These are phyloP conservation scores for Ephestia elutella DNA, from an alignment of 1,140 invertebrate genomes.

Conservation along the genomic window DNA sequence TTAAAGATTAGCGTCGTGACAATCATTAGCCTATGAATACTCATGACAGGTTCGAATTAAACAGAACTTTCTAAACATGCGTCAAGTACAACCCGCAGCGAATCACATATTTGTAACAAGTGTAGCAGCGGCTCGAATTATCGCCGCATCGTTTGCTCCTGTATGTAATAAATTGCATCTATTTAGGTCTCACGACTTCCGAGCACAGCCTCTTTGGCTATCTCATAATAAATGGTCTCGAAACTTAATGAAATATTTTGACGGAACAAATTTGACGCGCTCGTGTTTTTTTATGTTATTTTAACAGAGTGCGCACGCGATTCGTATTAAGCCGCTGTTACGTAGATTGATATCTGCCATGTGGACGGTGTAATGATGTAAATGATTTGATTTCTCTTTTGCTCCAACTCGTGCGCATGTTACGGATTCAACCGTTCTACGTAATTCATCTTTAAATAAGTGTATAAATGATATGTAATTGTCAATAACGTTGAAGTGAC, in stretches of 20 bases:
- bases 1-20: not conserved
- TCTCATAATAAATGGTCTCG: constrained; percentile 6
- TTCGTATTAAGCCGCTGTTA: constrained; percentile 5
- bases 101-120: constrained; percentile 7
- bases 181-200: constrained; percentile 50
- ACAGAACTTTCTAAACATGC: not conserved
- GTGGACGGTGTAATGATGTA: constrained; percentile 1
- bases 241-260: constrained; percentile 10
- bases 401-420: not conserved
- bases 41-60: not conserved
- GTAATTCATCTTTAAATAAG: not conserved
- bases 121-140: constrained; percentile 28
- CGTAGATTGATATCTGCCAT: constrained; percentile 4
- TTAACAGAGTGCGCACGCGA: constrained; percentile 8
- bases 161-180: constrained; percentile 46
- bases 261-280: constrained; percentile 9
- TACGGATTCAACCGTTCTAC: constrained; percentile 1
- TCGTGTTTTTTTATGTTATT: constrained; percentile 7
- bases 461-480: no score
- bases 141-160: constrained; percentile 36
- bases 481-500: no score
- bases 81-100: not conserved
- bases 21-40: not conserved
- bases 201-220: constrained; percentile 2
- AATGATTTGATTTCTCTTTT: constrained; percentile 4